Conservation (phyloP, 2,888 invertebrate species). For the Schrankia costaestrigalis region DNA sequence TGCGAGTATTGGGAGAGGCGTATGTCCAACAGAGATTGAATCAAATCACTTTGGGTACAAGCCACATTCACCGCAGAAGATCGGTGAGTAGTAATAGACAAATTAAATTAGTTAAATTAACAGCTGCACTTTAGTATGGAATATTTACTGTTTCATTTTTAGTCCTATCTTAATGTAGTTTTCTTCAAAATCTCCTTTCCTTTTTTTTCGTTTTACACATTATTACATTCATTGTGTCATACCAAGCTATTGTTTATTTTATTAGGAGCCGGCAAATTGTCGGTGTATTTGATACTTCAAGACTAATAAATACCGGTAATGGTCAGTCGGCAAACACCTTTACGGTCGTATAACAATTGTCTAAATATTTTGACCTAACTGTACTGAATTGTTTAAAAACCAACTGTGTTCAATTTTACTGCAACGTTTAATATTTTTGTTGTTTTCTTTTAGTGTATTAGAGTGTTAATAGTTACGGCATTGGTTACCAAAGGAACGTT, state of each 20-base stretch:
- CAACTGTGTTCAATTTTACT: slow-evolving; percentile 33
- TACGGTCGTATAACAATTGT: slow-evolving; percentile 13
- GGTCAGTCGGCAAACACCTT: slow-evolving; percentile 14
- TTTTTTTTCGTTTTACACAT: background rate
- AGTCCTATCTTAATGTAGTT: no score
- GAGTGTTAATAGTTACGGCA: no score
- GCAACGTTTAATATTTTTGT: slow-evolving; percentile 11
- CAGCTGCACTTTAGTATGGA: background rate
- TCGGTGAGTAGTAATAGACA: background rate
- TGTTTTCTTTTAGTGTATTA: no score
- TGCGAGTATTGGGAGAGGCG: no score
- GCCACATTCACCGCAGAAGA: no score
- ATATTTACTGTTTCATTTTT: no score
- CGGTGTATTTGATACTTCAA: slow-evolving; percentile 5
- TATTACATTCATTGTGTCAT: background rate
- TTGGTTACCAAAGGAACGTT: no score
- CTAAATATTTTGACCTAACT: slow-evolving; percentile 33
- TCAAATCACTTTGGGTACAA: no score
- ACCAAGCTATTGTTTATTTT: slow-evolving; percentile 1
- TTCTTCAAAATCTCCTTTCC: no score
- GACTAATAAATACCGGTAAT: slow-evolving; percentile 4
- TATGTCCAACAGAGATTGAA: no score
- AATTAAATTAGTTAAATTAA: background rate
- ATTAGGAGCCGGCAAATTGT: slow-evolving; percentile 7
- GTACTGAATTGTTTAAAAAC: slow-evolving; percentile 31